Conservation (phyloP, 2,113 vertebrate genomes). For the Psilopsiagon aurifrons region DNA sequence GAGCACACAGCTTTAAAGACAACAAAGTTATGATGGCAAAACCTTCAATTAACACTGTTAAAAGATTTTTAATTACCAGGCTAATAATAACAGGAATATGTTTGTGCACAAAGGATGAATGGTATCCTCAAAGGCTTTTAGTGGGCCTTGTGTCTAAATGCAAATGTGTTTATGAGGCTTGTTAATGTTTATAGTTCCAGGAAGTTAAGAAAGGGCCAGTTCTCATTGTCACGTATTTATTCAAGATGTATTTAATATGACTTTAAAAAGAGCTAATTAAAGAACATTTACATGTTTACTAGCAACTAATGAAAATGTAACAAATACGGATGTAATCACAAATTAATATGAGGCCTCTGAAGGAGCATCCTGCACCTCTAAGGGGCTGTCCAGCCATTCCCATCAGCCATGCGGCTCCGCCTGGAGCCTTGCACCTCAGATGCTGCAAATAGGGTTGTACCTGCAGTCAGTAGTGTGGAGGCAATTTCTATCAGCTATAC, state of each 20-base stretch:
- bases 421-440: fast-evolving
- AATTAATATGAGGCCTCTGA: background rate
- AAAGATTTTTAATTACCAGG: slow-evolving; percentile 67
- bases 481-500: background rate
- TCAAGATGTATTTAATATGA: slow-evolving; percentile 59
- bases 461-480: fast-evolving
- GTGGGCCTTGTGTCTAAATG: slow-evolving; percentile 41
- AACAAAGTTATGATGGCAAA: background rate
- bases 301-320: slow-evolving; percentile 13
- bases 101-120: slow-evolving; percentile 54
- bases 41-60: slow-evolving; percentile 48
- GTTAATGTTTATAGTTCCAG: slow-evolving; percentile 51
- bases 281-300: background rate
- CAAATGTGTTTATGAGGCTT: slow-evolving; percentile 20
- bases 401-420: fast-evolving
- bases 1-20: background rate
- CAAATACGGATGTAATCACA: background rate
- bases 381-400: background rate
- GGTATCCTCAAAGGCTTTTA: slow-evolving; percentile 47
- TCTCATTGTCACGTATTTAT: slow-evolving; percentile 5
- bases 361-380: background rate
- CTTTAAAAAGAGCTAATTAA: slow-evolving; percentile 15
- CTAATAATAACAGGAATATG: slow-evolving; percentile 59
- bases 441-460: fast-evolving
- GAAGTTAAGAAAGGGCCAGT: slow-evolving; percentile 36